Evolutionary conservation across 2,888 invertebrate genomes (phyloP).

Genomic region (Sesia bembeciformis): DNA sequence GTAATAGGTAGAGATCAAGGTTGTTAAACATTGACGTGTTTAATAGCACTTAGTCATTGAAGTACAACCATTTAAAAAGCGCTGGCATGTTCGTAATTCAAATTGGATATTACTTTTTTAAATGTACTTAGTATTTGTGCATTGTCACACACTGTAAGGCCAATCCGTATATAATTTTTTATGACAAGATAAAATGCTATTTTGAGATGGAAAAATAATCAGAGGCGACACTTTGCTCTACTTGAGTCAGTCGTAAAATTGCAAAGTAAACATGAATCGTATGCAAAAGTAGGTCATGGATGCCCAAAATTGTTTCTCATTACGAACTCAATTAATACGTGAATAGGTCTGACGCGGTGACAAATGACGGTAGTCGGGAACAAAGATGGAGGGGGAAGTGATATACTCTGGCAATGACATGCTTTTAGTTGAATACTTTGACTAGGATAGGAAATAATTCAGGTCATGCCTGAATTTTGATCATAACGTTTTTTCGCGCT

Average conservation of each 20-base stretch:
- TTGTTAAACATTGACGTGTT: constrained; percentile 13
- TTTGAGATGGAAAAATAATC: constrained; percentile 4
- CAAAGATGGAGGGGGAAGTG: not conserved
- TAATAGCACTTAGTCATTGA: constrained; percentile 5
- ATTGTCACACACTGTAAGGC: not conserved
- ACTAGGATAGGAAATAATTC: too few relatives aligned
- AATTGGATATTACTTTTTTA: not conserved
- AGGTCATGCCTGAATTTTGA: too few relatives aligned
- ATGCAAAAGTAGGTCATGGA: constrained; percentile 33
- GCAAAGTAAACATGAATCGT: constrained; percentile 6
- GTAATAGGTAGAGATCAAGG: constrained; percentile 70
- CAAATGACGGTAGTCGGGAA: constrained; percentile 5
- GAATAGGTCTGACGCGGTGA: constrained; percentile 19
- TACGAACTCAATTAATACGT: constrained; percentile 33
- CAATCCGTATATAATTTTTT: not conserved
- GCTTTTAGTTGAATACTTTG: not conserved
- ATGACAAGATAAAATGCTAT: not conserved
- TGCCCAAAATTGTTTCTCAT: constrained; percentile 29
- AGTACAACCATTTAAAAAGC: not conserved
- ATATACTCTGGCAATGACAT: not conserved
- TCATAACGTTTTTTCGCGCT: too few relatives aligned
- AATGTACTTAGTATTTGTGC: not conserved
- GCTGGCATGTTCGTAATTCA: constrained; percentile 2
- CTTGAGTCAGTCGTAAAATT: constrained; percentile 7
- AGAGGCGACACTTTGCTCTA: constrained; percentile 5